Evolutionary conservation across 2,797 vertebrate species (phyloP).

Genomic region (Taenioides sp.): DNA sequence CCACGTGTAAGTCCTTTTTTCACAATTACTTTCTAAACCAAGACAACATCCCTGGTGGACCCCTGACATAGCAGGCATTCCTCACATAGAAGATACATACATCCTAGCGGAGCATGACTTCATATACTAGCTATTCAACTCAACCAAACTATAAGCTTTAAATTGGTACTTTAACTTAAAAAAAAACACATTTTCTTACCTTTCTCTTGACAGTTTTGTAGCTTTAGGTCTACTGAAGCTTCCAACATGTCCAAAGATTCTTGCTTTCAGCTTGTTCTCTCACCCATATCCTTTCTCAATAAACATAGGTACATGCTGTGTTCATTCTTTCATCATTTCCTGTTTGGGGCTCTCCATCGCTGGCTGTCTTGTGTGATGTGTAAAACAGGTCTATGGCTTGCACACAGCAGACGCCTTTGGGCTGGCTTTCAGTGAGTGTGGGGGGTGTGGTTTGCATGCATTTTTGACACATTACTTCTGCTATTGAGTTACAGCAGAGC

Average conservation of each 20-base stretch:
- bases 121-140: slow-evolving; percentile 44
- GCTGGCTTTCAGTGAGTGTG: slow-evolving; percentile 51
- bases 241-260: slow-evolving; percentile 15
- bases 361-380: slow-evolving; percentile 2
- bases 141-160: neutral
- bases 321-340: slow-evolving; percentile 18
- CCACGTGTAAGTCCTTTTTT: slow-evolving; percentile 15
- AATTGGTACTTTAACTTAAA: no score
- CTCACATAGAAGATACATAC: slow-evolving; percentile 53
- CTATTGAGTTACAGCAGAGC: slow-evolving; percentile 16
- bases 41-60: neutral
- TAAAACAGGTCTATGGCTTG: slow-evolving; percentile 27
- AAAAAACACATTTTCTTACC: slow-evolving; percentile 45
- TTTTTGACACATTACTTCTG: slow-evolving; percentile 46
- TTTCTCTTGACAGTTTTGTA: slow-evolving; percentile 23
- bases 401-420: slow-evolving; percentile 1
- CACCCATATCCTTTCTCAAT: neutral
- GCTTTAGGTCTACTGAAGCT: slow-evolving; percentile 24
- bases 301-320: neutral
- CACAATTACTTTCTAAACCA: neutral
- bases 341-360: slow-evolving; percentile 12
- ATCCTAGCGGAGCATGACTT: slow-evolving; percentile 46
- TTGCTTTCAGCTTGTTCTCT: neutral
- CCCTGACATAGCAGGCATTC: slow-evolving; percentile 66
- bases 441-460: slow-evolving; percentile 57